Evolutionary conservation across 2,797 vertebrate genomes (phyloP).

Genomic region (Carcharodon carcharias): DNA sequence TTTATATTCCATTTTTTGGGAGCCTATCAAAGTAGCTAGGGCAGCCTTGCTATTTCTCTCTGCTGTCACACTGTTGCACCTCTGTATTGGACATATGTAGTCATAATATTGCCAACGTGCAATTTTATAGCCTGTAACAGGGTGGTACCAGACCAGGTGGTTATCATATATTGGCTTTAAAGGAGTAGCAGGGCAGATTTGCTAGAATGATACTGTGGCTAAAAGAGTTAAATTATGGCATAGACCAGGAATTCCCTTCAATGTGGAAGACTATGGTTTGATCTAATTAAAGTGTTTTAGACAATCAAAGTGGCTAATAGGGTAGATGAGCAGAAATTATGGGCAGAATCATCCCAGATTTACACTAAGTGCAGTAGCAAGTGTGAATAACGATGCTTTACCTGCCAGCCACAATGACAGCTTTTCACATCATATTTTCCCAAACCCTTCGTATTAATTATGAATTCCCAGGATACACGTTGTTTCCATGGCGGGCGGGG

Average conservation of each 20-base stretch:
- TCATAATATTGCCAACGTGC: not conserved
- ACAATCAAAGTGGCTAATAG: not conserved
- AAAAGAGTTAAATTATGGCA: not conserved
- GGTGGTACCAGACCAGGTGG: not conserved
- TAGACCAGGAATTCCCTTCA: not conserved
- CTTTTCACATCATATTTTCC: no score
- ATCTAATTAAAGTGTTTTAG: not conserved
- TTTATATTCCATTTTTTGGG: not conserved
- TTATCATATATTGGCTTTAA: not conserved
- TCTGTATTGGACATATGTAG: not conserved
- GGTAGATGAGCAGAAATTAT: not conserved
- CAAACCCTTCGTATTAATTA: no score
- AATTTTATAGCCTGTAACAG: not conserved
- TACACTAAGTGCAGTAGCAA: no score
- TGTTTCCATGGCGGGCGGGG: no score
- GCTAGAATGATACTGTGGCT: not conserved
- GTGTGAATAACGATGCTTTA: no score
- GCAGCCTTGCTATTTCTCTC: not conserved
- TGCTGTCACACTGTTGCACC: not conserved
- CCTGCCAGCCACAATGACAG: no score
- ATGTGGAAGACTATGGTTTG: not conserved
- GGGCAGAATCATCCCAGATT: no score
- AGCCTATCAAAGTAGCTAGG: not conserved
- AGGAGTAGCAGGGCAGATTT: not conserved
- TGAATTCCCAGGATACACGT: no score